Evolutionary conservation across 2,113 vertebrate species (phyloP).

Genomic region (Tauraco erythrolophus): DNA sequence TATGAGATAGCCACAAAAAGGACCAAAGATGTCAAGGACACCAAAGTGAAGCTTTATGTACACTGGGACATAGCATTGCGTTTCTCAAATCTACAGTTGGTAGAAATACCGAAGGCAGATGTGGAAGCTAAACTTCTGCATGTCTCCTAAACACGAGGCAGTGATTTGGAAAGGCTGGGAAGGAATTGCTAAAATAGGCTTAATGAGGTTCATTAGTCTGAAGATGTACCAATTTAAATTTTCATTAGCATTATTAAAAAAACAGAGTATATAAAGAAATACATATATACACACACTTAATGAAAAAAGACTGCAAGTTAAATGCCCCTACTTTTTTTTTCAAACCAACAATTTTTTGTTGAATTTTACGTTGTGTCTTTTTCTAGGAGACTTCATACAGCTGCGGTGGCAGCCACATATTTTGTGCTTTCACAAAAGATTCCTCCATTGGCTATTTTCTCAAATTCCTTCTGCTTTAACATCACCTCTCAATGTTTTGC

Average conservation of each 20-base stretch:
- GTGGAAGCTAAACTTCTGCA: not conserved
- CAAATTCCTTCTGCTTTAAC: not conserved
- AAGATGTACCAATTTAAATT: slow-evolving; percentile 17
- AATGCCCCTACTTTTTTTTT: not conserved
- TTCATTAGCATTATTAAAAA: not conserved
- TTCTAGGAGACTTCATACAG: not conserved
- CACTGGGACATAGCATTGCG: not conserved
- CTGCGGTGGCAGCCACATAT: not conserved
- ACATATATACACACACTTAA: not conserved
- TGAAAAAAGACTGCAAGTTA: not conserved
- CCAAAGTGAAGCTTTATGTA: slow-evolving; percentile 31
- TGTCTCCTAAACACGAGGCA: not conserved
- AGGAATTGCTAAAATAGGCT: slow-evolving; percentile 9
- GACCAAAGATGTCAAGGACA: slow-evolving; percentile 66
- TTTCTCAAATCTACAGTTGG: slow-evolving; percentile 26
- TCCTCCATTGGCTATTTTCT: not conserved
- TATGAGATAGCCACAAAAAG: slow-evolving; percentile 60
- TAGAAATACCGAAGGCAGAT: not conserved
- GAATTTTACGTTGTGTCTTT: not conserved
- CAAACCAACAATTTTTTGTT: not conserved
- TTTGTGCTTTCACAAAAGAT: not conserved
- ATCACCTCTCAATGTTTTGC: not conserved
- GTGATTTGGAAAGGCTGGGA: not conserved
- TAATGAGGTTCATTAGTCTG: not conserved
- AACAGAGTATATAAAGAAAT: not conserved